A percentile compares a stretch with the other conserved stretches of the same genome.
These are phyloP conservation scores for Sternarchorhynchus goeldii DNA, from an alignment of 2,797 vertebrate species.

Conservation along the genomic window DNA sequence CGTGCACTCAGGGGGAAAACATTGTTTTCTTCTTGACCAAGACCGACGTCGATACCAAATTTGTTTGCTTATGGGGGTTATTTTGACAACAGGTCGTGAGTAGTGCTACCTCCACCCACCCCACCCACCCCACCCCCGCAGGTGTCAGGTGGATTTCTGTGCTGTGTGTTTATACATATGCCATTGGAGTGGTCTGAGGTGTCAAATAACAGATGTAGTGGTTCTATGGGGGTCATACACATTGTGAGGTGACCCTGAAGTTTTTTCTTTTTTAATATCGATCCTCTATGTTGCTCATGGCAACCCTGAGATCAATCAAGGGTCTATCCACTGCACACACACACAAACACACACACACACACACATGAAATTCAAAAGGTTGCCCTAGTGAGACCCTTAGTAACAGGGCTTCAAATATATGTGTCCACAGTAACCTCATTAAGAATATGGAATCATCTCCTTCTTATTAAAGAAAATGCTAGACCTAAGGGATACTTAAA, in stretches of 20 bases:
- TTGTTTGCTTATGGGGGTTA: slow-evolving; percentile 38
- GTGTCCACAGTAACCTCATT: background rate
- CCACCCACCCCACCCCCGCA: too few species aligned
- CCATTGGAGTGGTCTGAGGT: slow-evolving; percentile 48
- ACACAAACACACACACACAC: background rate
- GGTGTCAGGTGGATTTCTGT: slow-evolving; percentile 37
- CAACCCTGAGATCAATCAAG: slow-evolving; percentile 44
- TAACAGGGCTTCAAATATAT: background rate
- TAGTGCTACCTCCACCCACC: background rate
- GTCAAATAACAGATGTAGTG: slow-evolving; percentile 49
- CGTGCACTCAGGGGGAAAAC: slow-evolving; percentile 8
- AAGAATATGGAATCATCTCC: background rate
- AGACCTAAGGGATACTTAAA: background rate
- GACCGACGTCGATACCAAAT: slow-evolving; percentile 19
- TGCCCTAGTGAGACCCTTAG: background rate
- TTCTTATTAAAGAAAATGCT: background rate
- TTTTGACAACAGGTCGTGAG: slow-evolving; percentile 16
- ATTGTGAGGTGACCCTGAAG: slow-evolving; percentile 44
- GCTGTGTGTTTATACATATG: slow-evolving; percentile 42
- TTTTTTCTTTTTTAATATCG: slow-evolving; percentile 40
- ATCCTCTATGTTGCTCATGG: slow-evolving; percentile 40
- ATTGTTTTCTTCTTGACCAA: slow-evolving; percentile 21
- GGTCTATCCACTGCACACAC: slow-evolving; percentile 9
- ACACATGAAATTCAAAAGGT: background rate
- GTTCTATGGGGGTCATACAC: slow-evolving; percentile 41